Evolutionary conservation across 2,797 vertebrate species (phyloP).

Genomic region (Eidolon dupreanum): DNA sequence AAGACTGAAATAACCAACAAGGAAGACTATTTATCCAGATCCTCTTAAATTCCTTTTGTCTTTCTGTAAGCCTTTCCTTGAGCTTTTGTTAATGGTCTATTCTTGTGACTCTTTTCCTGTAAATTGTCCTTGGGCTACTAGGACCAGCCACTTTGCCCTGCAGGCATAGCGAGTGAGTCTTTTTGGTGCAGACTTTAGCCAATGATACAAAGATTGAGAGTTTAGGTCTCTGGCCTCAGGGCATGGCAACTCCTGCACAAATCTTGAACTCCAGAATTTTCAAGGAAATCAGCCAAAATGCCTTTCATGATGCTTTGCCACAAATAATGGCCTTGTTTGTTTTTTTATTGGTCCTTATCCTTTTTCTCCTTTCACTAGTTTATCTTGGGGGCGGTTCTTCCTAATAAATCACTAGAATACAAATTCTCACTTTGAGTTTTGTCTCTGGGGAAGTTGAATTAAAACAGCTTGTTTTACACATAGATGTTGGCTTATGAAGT

Average conservation of each 20-base stretch:
- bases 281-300: background rate
- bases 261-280: background rate
- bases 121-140: background rate
- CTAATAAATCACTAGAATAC: background rate
- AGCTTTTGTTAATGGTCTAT: background rate
- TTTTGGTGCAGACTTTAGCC: background rate
- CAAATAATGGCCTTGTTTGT: background rate
- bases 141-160: accelerated
- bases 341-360: background rate
- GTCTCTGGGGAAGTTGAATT: background rate
- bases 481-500: background rate
- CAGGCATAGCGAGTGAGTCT: background rate
- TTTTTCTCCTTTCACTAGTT: background rate
- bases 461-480: background rate
- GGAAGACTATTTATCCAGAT: background rate
- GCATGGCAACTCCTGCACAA: background rate
- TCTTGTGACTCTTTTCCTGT: background rate
- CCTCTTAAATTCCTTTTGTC: background rate
- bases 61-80: background rate
- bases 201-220: background rate
- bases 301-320: background rate
- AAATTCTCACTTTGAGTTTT: background rate
- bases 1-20: background rate
- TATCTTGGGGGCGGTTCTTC: background rate
- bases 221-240: background rate